Base-by-base conservation (phyloP, 2,888 invertebrate genomes). In the Mycogona germanica region DNA sequence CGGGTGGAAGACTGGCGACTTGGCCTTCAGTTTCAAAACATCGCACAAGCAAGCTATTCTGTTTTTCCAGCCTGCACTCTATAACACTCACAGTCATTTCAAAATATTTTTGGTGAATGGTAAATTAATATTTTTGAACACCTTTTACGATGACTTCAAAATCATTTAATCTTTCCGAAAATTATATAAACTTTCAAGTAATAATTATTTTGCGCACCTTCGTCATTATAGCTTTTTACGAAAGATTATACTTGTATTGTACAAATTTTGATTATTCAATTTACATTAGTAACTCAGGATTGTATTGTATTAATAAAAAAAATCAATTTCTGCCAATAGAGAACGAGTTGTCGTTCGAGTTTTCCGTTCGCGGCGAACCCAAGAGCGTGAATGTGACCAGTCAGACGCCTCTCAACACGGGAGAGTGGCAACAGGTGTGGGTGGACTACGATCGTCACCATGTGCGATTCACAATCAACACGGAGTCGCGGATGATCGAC, bases 371-470 rank as follows among this genome's bases (percentile, higher is more conserved):
- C 71, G 88, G 85, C 35, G 81, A 81, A 6, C 82, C 84, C 46
- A 79, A 85, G 60, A 85, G 84, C 66, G 73, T 88, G 56, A 86
- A 84, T 42, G 85, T 93, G 58, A 82, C 82, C 64, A 88, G 88
- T 2, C 79, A 81, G 60, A 75, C 84, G 44, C 81, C 83, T 66
- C 74, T 95, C 46, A 92, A 91, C 67, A 85, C 86, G 49, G 93
- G 92, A 1, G 88, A 91, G 68, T 95, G 93, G 95, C 93, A 95
- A 69, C 88, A 91, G 72, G 82, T 93, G 60, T 87, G 88, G 86
- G 87, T 95, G 58, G 92, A 93, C 73, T 89, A 91, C 68, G 91
- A 92, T 71, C 83, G 86, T 67, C 87, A 91, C 69, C 92, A 92
- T 68, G 88, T 92, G 32, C 74, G 91, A 59, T 88, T 92, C 66